Evolutionary conservation across 2,888 invertebrate species (phyloP), one percentile per base, ranked within the genome.

Genomic region (Orgyia antiqua): DNA sequence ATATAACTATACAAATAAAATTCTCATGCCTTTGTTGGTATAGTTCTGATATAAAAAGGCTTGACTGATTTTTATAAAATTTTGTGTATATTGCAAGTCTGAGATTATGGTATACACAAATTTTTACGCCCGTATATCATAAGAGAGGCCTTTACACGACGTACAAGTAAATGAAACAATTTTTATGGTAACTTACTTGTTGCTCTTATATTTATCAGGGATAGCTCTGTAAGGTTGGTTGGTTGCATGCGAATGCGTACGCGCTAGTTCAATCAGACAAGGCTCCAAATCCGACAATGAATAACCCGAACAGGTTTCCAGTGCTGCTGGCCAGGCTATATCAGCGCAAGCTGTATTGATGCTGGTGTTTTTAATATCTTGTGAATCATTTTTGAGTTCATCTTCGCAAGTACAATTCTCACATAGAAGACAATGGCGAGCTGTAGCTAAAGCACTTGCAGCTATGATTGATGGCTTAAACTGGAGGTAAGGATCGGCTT

Each of bases 401-500:
- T 42, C 35, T 8, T 46, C 53, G 8, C 18, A 38, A 2, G 42
- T 39, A 44, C 68, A 89, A 40, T 54, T 58, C 23, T 63, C 64
- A 53, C 87, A 87, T 7, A 73, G 55, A 8, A 93, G 71, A 33
- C 92, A 91, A 65, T 94, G 91, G 27, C 94, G 91, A 0, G 97
- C 93, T 13, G 97, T 84, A 32, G 94, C 95, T 19, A 97, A 79
- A 0, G 96, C 89, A 13, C 93, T 89, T 3, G 95, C 91, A 2
- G 96, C 96, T 37, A 96, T 89, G 26, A 92, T 70, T 2, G 97
- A 97, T 12, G 97, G 95, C 44, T 92, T 77, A 76, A 88, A 96
- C 58, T 92, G 90, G 42, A 97, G 84, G 71, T 92, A 97, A 0
- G 93, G 93, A 57, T 97, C 96, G 2, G 93, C 94, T 64, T 97